These are phyloP conservation scores for Heterocephalus glaber DNA, from an alignment of 2,113 vertebrate species.

Conservation along the genomic window DNA sequence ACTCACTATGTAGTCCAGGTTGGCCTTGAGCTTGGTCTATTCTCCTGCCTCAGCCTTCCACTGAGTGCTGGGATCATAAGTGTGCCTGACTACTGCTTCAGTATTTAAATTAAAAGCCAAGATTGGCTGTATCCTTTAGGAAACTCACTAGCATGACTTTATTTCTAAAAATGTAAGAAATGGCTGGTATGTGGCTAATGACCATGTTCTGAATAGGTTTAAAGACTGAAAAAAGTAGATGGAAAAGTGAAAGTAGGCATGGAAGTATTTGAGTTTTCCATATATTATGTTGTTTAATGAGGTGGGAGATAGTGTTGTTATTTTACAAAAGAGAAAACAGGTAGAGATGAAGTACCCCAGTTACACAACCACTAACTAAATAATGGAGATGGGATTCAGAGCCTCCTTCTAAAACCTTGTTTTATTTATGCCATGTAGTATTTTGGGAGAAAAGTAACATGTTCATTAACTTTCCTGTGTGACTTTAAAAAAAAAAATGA, in stretches of 20 bases:
- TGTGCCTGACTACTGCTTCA: background rate
- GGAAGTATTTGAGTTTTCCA: background rate
- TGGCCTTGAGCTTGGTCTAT: background rate
- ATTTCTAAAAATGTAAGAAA: slow-evolving; percentile 32
- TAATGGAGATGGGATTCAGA: background rate
- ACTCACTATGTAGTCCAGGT: too few species aligned
- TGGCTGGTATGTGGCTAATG: background rate
- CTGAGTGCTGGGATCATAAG: background rate
- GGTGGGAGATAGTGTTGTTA: background rate
- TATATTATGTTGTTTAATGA: background rate
- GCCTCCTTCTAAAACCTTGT: background rate
- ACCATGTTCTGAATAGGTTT: slow-evolving; percentile 6
- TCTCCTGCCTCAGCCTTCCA: too few species aligned
- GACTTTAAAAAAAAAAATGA: background rate
- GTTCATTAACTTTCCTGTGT: slow-evolving; percentile 2
- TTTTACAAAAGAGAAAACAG: slow-evolving; percentile 44
- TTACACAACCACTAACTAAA: background rate
- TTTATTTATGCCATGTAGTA: background rate
- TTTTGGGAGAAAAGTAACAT: slow-evolving; percentile 4
- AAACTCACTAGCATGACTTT: slow-evolving; percentile 28
- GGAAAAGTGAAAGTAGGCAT: background rate
- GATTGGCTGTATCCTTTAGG: background rate
- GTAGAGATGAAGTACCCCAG: background rate
- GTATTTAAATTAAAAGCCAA: background rate
- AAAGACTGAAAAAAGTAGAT: background rate